Evolutionary conservation across 2,113 vertebrate species (phyloP), one percentile per base, ranked within the genome.

Genomic region (Bambusicola thoracicus): DNA sequence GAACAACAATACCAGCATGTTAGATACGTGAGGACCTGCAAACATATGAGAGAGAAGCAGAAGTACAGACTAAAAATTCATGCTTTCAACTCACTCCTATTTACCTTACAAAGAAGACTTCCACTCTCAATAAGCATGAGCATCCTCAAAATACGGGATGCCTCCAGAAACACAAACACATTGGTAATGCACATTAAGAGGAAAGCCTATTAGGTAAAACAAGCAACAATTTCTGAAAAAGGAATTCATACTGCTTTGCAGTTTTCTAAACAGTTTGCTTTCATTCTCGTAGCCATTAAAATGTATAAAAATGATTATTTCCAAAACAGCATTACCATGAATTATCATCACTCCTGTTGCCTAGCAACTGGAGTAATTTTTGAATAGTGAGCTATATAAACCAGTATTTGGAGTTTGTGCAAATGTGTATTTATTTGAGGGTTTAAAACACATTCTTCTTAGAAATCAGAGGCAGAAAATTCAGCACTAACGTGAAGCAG

Each of bases 331-430:
- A 93, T 94, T 95, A 92, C 76, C 63, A 93, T 93, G 97, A 97
- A 97, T 97, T 89, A 97, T 94, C 92, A 95, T 78, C 55, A 96
- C 72, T 69, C 68, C 11, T 30, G 97, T 97, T 97, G 97, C 98
- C 51, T 98, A 97, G 98, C 97, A 98, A 98, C 98, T 90, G 41
- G 77, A 96, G 96, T 97, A 96, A 92, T 98, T 97, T 97, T 95
- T 96, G 90, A 97, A 96, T 86, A 95, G 96, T 84, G 94, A 96
- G 76, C 81, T 94, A 56, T 87, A 92, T 92, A 96, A 97, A 95
- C 80, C 61, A 79, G 67, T 90, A 96, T 85, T 90, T 66, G 55
- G 93, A 97, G 92, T 97, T 96, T 92, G 95, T 96, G 95, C 93
- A 97, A 97, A 98, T 97, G 95, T 94, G 81, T 89, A 78, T 88